A percentile compares a stretch with the other conserved stretches of the same genome.
Evolutionary conservation across 2,888 invertebrate genomes (phyloP).

Genomic region (Nephrotoma flavescens): DNA sequence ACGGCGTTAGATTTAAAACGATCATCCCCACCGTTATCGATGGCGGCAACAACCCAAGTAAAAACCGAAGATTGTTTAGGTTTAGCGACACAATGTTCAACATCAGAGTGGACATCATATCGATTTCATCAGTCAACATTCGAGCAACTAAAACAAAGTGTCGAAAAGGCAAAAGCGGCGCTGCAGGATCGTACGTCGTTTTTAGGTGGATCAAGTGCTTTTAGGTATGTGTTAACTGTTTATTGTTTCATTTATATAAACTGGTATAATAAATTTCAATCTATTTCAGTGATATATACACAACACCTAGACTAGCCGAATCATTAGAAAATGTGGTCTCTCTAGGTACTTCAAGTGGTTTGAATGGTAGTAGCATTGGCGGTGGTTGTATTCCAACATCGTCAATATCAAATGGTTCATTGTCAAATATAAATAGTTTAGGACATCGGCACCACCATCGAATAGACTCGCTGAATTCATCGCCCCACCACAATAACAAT

Average conservation of each 20-base stretch:
- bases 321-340: slow-evolving; percentile 19
- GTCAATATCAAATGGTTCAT: not conserved
- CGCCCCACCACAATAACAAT: not conserved
- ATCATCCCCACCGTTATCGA: slow-evolving; percentile 36
- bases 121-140: slow-evolving; percentile 76
- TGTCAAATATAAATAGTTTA: not conserved
- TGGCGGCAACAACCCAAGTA: slow-evolving; percentile 15
- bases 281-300: slow-evolving; percentile 27
- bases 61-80: slow-evolving; percentile 37
- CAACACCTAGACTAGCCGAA: slow-evolving; percentile 29
- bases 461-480: not conserved
- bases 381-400: slow-evolving; percentile 9
- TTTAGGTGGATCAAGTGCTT: slow-evolving; percentile 55
- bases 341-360: slow-evolving; percentile 2
- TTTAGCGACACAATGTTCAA: slow-evolving; percentile 36
- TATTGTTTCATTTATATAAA: not conserved
- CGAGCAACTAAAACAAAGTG: slow-evolving; percentile 79
- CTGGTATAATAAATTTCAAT: not conserved
- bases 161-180: slow-evolving; percentile 80
- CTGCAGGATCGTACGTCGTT: slow-evolving; percentile 58
- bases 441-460: not conserved
- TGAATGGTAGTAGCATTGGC: slow-evolving; percentile 10
- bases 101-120: slow-evolving; percentile 57
- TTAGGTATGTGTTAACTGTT: slow-evolving; percentile 37
- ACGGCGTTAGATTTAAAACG: slow-evolving; percentile 66